Evolutionary conservation across 2,113 vertebrate species (phyloP).

Genomic region (Zosterops pallidus): DNA sequence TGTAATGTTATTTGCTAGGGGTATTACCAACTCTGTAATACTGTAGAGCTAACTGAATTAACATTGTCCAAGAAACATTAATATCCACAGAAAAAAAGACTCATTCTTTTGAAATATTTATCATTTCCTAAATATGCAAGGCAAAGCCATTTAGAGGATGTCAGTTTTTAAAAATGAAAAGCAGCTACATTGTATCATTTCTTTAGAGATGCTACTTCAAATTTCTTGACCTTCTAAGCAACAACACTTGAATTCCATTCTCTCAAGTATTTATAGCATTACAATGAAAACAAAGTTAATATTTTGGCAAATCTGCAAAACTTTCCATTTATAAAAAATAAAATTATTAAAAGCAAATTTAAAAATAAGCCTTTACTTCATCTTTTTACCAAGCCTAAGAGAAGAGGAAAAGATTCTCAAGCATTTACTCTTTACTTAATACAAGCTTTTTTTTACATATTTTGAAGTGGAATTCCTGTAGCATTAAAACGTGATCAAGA

Average conservation of each 20-base stretch:
- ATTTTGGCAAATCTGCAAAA: neutral
- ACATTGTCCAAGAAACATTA: neutral
- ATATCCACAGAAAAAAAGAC: rapidly evolving
- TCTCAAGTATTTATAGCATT: neutral
- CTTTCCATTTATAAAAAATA: neutral
- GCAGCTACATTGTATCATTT: neutral
- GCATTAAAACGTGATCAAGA: neutral
- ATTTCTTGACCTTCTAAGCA: neutral
- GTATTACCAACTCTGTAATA: neutral
- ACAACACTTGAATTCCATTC: neutral
- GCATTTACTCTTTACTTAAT: neutral
- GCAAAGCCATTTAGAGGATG: neutral
- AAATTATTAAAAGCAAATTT: neutral
- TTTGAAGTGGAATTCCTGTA: neutral
- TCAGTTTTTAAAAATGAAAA: neutral
- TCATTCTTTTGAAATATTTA: neutral
- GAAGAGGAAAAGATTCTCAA: neutral
- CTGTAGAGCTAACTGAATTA: neutral
- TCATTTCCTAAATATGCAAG: neutral
- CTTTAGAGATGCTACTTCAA: neutral
- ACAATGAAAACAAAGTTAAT: neutral
- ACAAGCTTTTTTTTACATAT: neutral
- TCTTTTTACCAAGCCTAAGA: neutral
- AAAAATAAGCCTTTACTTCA: neutral
- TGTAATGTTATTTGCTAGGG: neutral